Conservation (phyloP, 2,888 invertebrate genomes). For the Aleiodes alternator region DNA sequence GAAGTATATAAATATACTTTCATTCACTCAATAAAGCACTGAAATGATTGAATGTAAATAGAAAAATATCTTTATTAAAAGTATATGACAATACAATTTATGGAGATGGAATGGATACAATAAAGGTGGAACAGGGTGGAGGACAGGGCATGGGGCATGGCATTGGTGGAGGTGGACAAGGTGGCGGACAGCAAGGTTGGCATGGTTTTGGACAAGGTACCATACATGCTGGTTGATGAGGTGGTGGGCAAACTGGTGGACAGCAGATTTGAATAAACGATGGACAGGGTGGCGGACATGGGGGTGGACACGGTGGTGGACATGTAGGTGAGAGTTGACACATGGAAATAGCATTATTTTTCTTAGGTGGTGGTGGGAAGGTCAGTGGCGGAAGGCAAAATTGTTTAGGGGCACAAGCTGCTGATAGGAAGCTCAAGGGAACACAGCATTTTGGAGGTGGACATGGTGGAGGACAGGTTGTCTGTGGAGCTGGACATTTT, state of each 20-base stretch:
- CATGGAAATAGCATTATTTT: neutral
- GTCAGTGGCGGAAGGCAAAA: slow-evolving; percentile 21
- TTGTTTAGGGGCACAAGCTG: slow-evolving; percentile 21
- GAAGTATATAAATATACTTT: too few relatives aligned
- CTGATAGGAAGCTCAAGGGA: slow-evolving; percentile 17
- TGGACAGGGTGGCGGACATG: slow-evolving; percentile 33
- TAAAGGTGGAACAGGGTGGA: slow-evolving; percentile 22
- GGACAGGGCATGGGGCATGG: slow-evolving; percentile 2
- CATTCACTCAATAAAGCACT: too few relatives aligned
- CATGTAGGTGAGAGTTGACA: slow-evolving; percentile 9
- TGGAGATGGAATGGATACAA: slow-evolving; percentile 37
- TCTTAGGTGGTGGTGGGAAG: slow-evolving; percentile 11
- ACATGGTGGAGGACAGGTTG: slow-evolving; percentile 24
- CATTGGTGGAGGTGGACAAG: neutral
- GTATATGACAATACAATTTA: slow-evolving; percentile 1
- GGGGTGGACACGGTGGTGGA: neutral
- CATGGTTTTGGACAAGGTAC: neutral
- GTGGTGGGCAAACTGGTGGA: slow-evolving; percentile 8
- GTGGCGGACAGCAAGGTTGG: neutral
- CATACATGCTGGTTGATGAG: slow-evolving; percentile 15
- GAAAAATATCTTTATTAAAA: neutral
- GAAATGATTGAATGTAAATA: neutral
- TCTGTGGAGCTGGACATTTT: neutral
- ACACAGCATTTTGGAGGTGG: slow-evolving; percentile 14
- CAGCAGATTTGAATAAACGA: slow-evolving; percentile 23